Evolutionary conservation across 2,113 vertebrate genomes (phyloP), one percentile per base, ranked within the genome.

Genomic region (Misgurnus mizolepis): DNA sequence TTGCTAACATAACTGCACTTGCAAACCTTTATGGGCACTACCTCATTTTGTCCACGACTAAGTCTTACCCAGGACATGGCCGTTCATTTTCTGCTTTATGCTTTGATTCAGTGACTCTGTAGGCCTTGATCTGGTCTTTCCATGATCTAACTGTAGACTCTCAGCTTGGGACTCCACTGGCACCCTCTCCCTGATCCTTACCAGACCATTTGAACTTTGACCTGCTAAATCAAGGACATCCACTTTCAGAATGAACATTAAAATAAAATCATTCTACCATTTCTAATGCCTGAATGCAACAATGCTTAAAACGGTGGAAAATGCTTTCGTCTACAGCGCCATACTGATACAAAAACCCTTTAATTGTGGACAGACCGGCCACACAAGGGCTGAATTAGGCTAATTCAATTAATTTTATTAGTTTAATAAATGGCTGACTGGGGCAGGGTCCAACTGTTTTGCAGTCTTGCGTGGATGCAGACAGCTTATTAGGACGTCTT

Each of bases 401-500:
- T 88, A 89, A 89, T 87, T 80, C 47, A 80, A 83, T 80, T 81
- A 86, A 15, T 45, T 70, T 6, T 47, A 75, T 77, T 67, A 81
- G 50, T 64, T 49, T 62, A 47, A 80, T 53, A 82, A 61, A 82
- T n/a, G 66, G 78, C 56, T 70, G 80, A 77, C 80, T 75, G 75
- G 49, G 66, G 39, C 45, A 45, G 58, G 60, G 75, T 76, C 27
- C 70, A 78, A 81, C 76, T 88, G 87, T 89, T 87, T 87, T 70
- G 41, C 79, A 68, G 71, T 68, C 78, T 84, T 78, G 22, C 83
- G 34, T 83, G 83, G 84, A 85, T 80, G 86, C 60, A 27, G 76
- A 85, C 74, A 77, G 71, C 79, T 85, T 85, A 86, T 90, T 90
- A 91, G 87, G 71, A 82, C 64, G 84, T 85, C 88, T 89, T 88